Base-by-base conservation (phyloP, 53 echinoderm and acorn worm genomes). In the Echinometra lucunter region DNA sequence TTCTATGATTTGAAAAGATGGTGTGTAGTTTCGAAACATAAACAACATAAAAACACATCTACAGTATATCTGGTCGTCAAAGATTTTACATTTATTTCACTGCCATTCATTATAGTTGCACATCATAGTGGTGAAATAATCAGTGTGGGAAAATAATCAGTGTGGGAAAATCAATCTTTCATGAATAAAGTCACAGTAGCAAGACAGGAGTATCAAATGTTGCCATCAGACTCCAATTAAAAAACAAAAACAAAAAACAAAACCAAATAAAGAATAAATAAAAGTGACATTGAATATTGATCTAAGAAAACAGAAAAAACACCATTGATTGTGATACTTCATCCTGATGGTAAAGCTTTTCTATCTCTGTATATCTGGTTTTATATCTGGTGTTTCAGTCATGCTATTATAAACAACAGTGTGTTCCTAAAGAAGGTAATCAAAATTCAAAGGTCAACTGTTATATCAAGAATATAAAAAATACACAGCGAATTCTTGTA, bases 91-190 rank as follows among this genome's bases (percentile, higher is more conserved):
- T 81, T 81, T 81, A 81, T 42, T 81, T 19, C 40, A 81, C 81
- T 81, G 81, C 81, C 23, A 81, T 81, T 81, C 44, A 81, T 44
- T 42, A 81, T 21, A 44, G 38, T 81, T 81, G 81, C 81, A 37
- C 38, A 81, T 42, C 44, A 81, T 81, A 80, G 13, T 81, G 38
- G 81, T 81, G 81, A 81, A 81, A 81, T 81, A 42, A 81, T 17
- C 81, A 81, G 40, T 6, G 44, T 81, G 81, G 81, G 38, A 21
- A 42, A 81, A 81, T 81, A 42, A 81, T 17, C 81, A 81, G 40
- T 6, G 44, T 81, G 81, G 81, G 38, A 21, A 42, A 81, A 81
- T 81, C 23, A 5, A 5, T 40, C 38, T 32, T 69, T 32, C 30
- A 69, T 69, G 30, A 34, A 69, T 30, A 69, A 69, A 69, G 69